Conservation (phyloP, 2,113 vertebrate genomes). For the Aix galericulata region DNA sequence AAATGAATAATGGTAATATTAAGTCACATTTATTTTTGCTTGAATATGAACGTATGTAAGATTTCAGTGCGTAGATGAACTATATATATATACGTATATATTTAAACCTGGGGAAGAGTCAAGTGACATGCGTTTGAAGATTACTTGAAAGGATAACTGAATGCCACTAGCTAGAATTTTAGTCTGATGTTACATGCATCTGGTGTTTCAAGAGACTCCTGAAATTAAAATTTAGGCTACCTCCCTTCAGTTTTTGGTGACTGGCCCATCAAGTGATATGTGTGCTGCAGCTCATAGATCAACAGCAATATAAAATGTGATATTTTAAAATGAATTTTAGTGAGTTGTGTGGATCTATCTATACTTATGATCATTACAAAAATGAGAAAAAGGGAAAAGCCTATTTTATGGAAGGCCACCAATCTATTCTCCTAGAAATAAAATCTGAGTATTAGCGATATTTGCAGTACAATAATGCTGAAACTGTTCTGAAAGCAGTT, state of each 20-base stretch:
- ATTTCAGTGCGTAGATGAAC: background rate
- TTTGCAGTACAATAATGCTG: background rate
- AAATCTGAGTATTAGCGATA: background rate
- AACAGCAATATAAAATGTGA: background rate
- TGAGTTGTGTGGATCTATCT: background rate
- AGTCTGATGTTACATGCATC: background rate
- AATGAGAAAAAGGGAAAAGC: background rate
- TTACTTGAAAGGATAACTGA: conserved; percentile 20
- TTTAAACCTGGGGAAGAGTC: background rate
- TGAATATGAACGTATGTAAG: background rate
- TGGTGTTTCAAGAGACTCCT: background rate
- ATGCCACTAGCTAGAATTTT: background rate
- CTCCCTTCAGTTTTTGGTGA: background rate
- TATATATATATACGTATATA: background rate
- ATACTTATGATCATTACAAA: background rate
- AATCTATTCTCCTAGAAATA: background rate
- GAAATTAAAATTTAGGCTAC: background rate
- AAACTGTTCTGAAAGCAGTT: background rate
- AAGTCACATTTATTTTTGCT: conserved; percentile 48
- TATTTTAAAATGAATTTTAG: background rate
- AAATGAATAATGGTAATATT: conserved; percentile 3
- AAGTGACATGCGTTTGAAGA: conserved; percentile 2
- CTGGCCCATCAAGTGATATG: background rate
- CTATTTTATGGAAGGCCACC: background rate
- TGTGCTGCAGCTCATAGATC: background rate